phyloP scores from a whole-genome alignment of 2,888 invertebrate species.

The Spodoptera littoralis region DNA sequence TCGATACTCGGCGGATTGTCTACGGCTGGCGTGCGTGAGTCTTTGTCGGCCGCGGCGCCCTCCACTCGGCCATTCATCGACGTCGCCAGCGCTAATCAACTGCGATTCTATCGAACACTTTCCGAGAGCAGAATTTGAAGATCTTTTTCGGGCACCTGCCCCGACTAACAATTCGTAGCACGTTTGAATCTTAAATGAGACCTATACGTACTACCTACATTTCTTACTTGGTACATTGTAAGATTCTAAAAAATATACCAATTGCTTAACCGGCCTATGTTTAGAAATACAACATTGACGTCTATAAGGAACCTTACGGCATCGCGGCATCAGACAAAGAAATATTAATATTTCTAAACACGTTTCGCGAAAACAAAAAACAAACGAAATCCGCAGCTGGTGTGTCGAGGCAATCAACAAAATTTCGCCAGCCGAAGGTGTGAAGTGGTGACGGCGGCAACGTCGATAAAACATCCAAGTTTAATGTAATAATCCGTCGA shows the following conservation, averaged over 20 bases:
- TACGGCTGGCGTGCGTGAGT: conserved; percentile 84
- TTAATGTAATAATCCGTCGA: conserved; percentile 88
- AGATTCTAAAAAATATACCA: conserved; percentile 23
- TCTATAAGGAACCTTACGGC: too few relatives aligned
- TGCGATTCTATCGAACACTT: conserved; percentile 63
- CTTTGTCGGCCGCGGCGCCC: conserved; percentile 77
- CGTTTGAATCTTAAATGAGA: conserved; percentile 55
- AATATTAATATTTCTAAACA: conserved; percentile 12
- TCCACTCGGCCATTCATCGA: conserved; percentile 73
- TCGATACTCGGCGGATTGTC: conserved; percentile 87
- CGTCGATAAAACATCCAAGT: conserved; percentile 77
- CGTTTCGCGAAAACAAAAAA: conserved; percentile 27
- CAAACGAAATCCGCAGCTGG: conserved; percentile 44
- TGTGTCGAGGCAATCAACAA: conserved; percentile 58
- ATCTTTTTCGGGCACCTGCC: conserved; percentile 48
- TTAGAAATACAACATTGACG: too few relatives aligned
- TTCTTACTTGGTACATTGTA: conserved; percentile 30
- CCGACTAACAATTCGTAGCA: conserved; percentile 48
- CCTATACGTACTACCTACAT: conserved; percentile 21
- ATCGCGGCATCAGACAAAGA: too few relatives aligned
- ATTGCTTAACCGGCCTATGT: conserved; percentile 3
- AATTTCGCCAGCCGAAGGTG: conserved; percentile 74
- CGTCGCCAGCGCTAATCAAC: conserved; percentile 77
- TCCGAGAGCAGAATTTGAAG: conserved; percentile 47
- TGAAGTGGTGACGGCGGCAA: conserved; percentile 70